Evolutionary conservation across 2,113 vertebrate species (phyloP), one percentile per base, ranked within the genome.

Genomic region (Irena cyanogastra): DNA sequence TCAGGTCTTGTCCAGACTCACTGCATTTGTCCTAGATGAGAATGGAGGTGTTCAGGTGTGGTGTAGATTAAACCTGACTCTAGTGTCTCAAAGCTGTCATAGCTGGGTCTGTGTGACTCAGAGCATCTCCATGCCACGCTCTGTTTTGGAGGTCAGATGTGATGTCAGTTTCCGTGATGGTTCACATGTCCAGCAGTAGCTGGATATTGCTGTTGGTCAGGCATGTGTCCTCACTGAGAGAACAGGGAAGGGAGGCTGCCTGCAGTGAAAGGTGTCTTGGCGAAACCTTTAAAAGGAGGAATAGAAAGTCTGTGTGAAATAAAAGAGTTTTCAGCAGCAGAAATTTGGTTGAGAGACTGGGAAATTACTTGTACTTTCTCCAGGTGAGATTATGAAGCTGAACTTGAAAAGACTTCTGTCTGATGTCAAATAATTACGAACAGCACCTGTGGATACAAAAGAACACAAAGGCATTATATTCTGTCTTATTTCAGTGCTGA

Each of bases 161-260:
- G 52, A 9, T 74, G 20, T 79, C 0, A 0, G 10, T 79, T 86
- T 87, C 9, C 2, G 0, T 4, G 4, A 3, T 44, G 64, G 26
- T 45, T 81, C 21, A 20, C 9, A 6, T 37, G 16, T 49, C 20
- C 9, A 19, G 59, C 39, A 44, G 45, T 31, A 69, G 69, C 33
- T 87, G 65, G 26, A 6, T 60, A 6, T 60, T 26, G 71, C 33
- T 83, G 27, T 70, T 2, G 1, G 16, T 60, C 44, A 64, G 69
- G 28, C 22, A 6, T 0, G 1, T n/a, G 8, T 88, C 35, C 15
- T 59, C 22, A 3, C 14, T 27, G 47, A 71, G 50, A 53, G 63
- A 66, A 13, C 35, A 60, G 52, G 49, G 35, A 87, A 68, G 37
- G 35, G 70, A 47, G 17, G 3, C 28, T 85, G 45, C 57, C 59